Conservation (phyloP, 23 tunicate genomes). For the Styela clava region DNA sequence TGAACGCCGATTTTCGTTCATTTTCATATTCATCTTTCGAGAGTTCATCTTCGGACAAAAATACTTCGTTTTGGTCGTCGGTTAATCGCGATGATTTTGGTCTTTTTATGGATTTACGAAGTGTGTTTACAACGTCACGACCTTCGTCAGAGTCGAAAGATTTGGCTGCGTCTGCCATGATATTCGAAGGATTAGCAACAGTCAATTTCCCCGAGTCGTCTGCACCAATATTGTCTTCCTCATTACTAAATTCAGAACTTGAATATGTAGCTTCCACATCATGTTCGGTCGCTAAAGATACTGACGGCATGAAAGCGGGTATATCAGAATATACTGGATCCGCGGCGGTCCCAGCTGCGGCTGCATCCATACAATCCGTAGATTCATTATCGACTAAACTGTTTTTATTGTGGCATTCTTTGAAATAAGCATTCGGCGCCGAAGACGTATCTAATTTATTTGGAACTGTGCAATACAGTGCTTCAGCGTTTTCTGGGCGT, state of each 20-base stretch:
- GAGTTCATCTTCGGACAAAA: not conserved
- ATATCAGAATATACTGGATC: not conserved
- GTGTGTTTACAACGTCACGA: not conserved
- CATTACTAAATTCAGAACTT: not conserved
- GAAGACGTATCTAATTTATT: not conserved
- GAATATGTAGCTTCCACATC: not conserved
- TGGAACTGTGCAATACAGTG: not conserved
- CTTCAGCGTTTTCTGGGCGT: not conserved
- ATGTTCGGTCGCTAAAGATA: not conserved
- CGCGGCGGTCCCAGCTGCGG: not conserved
- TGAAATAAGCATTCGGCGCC: not conserved
- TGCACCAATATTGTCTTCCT: not conserved
- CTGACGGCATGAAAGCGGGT: not conserved
- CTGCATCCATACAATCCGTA: not conserved
- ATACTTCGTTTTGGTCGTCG: not conserved
- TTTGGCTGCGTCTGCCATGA: not conserved
- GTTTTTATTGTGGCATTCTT: not conserved
- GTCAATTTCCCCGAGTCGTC: not conserved
- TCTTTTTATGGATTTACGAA: not conserved
- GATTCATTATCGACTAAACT: not conserved
- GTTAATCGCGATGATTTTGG: not conserved
- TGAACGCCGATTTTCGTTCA: not conserved
- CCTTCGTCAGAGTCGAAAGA: not conserved
- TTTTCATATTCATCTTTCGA: not conserved
- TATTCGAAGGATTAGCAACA: not conserved